phyloP scores from a whole-genome alignment of 1,140 invertebrate genomes.

The Pristionchus pacificus region DNA sequence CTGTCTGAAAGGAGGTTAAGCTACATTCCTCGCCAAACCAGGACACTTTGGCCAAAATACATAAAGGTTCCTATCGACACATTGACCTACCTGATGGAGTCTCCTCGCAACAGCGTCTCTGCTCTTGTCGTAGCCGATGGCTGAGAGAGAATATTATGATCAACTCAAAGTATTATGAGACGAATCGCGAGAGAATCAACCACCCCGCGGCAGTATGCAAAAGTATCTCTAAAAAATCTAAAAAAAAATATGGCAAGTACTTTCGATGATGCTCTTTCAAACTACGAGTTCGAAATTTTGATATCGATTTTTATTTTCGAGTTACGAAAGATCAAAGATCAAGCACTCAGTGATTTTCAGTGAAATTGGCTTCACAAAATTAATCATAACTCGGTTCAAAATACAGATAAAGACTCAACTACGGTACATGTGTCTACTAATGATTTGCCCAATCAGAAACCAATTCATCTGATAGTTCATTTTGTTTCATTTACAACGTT shows the following conservation, averaged over 20 bases:
- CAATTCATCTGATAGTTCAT: too few species aligned
- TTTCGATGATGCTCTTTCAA: background rate
- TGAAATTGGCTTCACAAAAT: too few species aligned
- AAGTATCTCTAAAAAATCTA: background rate
- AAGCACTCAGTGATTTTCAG: too few species aligned
- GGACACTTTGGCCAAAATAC: background rate
- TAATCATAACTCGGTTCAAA: too few species aligned
- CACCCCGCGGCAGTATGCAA: background rate
- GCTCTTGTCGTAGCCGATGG: background rate
- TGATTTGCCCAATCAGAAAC: too few species aligned
- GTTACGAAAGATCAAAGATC: background rate
- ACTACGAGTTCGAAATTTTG: background rate
- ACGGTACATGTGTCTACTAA: too few species aligned
- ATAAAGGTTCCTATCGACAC: background rate
- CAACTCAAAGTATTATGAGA: too few species aligned
- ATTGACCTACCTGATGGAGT: background rate
- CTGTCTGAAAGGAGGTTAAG: conserved; percentile 63
- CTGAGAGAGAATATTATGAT: background rate
- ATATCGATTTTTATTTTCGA: background rate
- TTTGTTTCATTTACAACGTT: too few species aligned
- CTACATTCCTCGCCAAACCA: background rate
- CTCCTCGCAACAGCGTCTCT: background rate
- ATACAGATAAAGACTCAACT: too few species aligned
- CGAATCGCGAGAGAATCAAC: too few species aligned
- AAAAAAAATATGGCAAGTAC: background rate